Conservation (phyloP, 1,140 invertebrate genomes). For the Drosophila triauraria region DNA sequence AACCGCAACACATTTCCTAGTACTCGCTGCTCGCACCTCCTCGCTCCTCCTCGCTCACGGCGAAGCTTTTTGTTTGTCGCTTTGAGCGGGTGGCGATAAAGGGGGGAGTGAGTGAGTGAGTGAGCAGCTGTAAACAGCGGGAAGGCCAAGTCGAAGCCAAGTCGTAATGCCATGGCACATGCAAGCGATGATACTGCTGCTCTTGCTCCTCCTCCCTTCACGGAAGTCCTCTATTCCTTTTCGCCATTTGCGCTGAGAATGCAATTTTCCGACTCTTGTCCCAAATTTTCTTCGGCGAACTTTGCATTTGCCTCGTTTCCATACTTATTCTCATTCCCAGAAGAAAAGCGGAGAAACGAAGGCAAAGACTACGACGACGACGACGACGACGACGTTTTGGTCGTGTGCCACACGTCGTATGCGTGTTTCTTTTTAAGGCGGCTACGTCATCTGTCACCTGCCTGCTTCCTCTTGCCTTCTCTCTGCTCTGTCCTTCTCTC, state of each 20-base stretch:
- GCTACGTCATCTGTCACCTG: constrained; percentile 80
- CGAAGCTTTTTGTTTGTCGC: constrained; percentile 60
- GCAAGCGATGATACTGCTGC: constrained; percentile 26
- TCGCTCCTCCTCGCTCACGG: constrained; percentile 1
- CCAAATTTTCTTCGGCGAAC: constrained; percentile 59
- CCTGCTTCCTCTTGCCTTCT: constrained; percentile 24
- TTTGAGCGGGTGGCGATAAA: constrained; percentile 21
- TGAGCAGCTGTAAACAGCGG: constrained; percentile 75
- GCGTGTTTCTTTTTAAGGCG: constrained; percentile 74
- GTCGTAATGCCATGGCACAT: constrained; percentile 45
- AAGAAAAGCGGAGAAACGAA: constrained; percentile 18
- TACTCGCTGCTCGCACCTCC: constrained; percentile 32
- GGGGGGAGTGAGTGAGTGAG: constrained; percentile 13
- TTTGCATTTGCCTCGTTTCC: constrained; percentile 61
- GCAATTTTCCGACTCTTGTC: constrained; percentile 58
- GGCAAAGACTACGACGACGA: constrained; percentile 17
- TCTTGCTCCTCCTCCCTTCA: constrained; percentile 9
- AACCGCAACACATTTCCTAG: constrained; percentile 76
- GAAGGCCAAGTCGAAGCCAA: constrained; percentile 20
- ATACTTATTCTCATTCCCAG: constrained; percentile 13
- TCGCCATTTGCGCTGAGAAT: constrained; percentile 16
- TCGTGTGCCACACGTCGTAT: constrained; percentile 80
- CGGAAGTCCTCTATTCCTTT: constrained; percentile 16
- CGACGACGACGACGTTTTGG: constrained; percentile 36
- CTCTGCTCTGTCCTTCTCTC: constrained; percentile 1